phyloP scores from a whole-genome alignment of 2,888 invertebrate species.

The Anarsia innoxiella region DNA sequence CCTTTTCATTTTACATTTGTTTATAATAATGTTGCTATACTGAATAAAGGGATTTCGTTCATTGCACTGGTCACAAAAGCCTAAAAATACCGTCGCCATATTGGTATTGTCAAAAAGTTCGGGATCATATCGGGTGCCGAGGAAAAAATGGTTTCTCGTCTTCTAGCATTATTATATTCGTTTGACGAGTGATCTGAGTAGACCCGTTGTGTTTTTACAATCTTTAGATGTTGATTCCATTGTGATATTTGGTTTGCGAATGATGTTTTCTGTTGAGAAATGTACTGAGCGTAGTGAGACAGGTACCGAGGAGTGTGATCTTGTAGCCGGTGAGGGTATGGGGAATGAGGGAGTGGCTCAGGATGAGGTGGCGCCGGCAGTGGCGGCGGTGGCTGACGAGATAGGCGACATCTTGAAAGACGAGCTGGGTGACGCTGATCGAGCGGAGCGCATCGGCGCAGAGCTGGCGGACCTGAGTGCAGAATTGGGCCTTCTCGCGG shows the following conservation, averaged over 20 bases:
- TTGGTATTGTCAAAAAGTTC: slow-evolving; percentile 75
- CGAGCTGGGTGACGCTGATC: slow-evolving; percentile 59
- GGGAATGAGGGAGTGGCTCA: slow-evolving; percentile 47
- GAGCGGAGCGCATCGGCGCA: slow-evolving; percentile 59
- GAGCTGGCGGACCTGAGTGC: slow-evolving; percentile 63
- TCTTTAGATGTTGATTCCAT: slow-evolving; percentile 56
- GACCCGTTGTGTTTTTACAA: slow-evolving; percentile 62
- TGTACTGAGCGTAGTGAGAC: slow-evolving; percentile 54
- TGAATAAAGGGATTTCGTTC: slow-evolving; percentile 43
- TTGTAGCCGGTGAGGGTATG: slow-evolving; percentile 44
- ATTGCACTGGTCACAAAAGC: slow-evolving; percentile 59
- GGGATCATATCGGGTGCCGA: slow-evolving; percentile 56
- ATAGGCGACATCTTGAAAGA: slow-evolving; percentile 68
- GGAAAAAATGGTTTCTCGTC: slow-evolving; percentile 68
- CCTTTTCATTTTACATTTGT: neutral
- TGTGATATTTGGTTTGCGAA: slow-evolving; percentile 58
- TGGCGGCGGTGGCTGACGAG: slow-evolving; percentile 64
- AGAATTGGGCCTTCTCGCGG: slow-evolving; percentile 60
- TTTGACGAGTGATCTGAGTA: slow-evolving; percentile 52
- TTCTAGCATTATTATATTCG: slow-evolving; percentile 45
- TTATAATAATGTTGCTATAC: slow-evolving; percentile 37
- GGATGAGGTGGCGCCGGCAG: slow-evolving; percentile 61
- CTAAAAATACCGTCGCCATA: slow-evolving; percentile 76
- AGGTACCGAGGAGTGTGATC: slow-evolving; percentile 46
- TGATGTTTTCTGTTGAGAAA: slow-evolving; percentile 71